These are phyloP conservation scores for Philereme vetulata DNA, from an alignment of 2,888 invertebrate species.

Conservation along the genomic window DNA sequence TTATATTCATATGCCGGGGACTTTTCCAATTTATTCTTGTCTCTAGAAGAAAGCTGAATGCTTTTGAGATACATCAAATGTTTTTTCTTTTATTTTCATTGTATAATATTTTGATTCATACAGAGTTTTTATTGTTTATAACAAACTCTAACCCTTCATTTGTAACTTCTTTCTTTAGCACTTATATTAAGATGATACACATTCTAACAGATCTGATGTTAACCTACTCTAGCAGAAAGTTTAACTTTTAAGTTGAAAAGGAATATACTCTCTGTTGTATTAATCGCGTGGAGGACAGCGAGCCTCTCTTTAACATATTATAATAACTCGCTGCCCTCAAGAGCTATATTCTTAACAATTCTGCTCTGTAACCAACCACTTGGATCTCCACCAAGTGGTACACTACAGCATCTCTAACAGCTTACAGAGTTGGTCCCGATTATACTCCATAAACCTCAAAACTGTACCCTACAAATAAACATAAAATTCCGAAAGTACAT, in stretches of 20 bases:
- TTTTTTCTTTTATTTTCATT: slow-evolving; percentile 60
- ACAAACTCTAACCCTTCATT: slow-evolving; percentile 45
- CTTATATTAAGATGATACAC: slow-evolving; percentile 63
- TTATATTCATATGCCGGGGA: slow-evolving; percentile 36
- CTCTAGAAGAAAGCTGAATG: slow-evolving; percentile 69
- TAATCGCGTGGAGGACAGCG: slow-evolving; percentile 70
- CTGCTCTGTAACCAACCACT: slow-evolving; percentile 54
- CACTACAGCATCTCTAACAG: slow-evolving; percentile 61
- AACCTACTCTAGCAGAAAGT: slow-evolving; percentile 64
- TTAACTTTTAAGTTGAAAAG: slow-evolving; percentile 55
- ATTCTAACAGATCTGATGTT: slow-evolving; percentile 78
- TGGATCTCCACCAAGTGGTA: slow-evolving; percentile 47
- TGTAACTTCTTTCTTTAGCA: slow-evolving; percentile 59
- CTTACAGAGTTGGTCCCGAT: slow-evolving; percentile 81
- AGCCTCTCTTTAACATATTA: slow-evolving; percentile 82
- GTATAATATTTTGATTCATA: slow-evolving; percentile 38
- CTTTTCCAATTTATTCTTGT: slow-evolving; percentile 44
- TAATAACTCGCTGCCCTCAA: slow-evolving; percentile 74
- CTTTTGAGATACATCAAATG: slow-evolving; percentile 76
- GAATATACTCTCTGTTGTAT: slow-evolving; percentile 73
- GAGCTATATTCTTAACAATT: slow-evolving; percentile 63
- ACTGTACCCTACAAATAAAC: slow-evolving; percentile 77
- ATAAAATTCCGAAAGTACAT: slow-evolving; percentile 83
- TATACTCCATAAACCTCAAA: slow-evolving; percentile 71
- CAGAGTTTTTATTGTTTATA: slow-evolving; percentile 15